These are phyloP conservation scores for Sylvia borin DNA, from an alignment of 2,797 vertebrate species.

Conservation along the genomic window DNA sequence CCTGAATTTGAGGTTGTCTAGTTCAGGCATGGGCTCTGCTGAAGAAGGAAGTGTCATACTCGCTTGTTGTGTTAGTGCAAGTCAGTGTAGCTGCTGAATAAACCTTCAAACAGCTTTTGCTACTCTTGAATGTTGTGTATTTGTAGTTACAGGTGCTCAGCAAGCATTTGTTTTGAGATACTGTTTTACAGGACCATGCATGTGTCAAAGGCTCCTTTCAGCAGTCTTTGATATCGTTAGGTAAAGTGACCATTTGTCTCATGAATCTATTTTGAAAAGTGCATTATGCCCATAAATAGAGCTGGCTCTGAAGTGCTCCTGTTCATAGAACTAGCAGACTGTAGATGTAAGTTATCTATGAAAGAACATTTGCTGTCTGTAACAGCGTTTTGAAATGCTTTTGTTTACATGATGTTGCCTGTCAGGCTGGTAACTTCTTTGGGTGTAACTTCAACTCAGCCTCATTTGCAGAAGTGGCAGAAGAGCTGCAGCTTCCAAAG, in stretches of 20 bases:
- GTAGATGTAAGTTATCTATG: not conserved
- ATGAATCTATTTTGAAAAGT: not conserved
- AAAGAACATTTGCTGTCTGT: not conserved
- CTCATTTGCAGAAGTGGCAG: not conserved
- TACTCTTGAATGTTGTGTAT: not conserved
- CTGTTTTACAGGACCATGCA: not conserved
- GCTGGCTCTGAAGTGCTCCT: not conserved
- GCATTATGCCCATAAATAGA: not conserved
- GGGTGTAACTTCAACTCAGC: not conserved
- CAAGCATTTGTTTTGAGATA: constrained; percentile 13
- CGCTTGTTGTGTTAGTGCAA: not conserved
- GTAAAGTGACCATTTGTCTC: not conserved
- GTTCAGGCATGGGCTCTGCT: not conserved
- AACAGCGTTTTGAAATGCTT: constrained; percentile 20
- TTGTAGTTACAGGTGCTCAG: constrained; percentile 8
- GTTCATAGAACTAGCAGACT: not conserved
- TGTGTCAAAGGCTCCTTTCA: not conserved
- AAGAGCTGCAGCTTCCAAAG: not conserved
- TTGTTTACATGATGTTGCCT: constrained; percentile 17
- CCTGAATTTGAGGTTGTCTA: not conserved
- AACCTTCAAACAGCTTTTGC: not conserved
- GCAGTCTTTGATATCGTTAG: not conserved
- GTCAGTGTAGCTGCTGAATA: constrained; percentile 3
- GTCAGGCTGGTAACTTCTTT: not conserved
- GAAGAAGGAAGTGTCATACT: not conserved